Evolutionary conservation across 2,888 invertebrate species (phyloP).

Genomic region (Mythimna ferrago): DNA sequence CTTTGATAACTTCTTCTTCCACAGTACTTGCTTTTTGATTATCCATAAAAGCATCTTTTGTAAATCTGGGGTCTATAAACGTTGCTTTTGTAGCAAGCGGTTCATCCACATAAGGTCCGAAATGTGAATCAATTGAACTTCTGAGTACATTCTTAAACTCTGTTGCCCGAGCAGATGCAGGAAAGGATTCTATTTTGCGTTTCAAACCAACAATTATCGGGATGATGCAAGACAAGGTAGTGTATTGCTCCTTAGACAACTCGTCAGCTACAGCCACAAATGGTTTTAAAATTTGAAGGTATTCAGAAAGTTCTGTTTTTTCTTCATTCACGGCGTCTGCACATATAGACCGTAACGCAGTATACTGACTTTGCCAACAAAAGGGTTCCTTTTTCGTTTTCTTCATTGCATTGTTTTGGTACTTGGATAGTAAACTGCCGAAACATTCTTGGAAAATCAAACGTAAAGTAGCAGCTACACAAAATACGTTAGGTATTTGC

Average conservation of each 20-base stretch:
- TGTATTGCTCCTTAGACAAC: not conserved
- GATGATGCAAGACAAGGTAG: constrained; percentile 9
- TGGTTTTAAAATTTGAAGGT: not conserved
- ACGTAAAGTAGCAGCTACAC: constrained; percentile 6
- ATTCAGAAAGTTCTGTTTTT: not conserved
- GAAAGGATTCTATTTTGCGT: not conserved
- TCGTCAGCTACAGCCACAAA: not conserved
- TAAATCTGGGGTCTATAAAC: constrained; percentile 26
- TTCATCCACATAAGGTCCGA: not conserved
- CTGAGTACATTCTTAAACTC: not conserved
- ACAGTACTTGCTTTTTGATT: not conserved
- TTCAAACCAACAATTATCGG: not conserved
- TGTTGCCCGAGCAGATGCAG: not conserved
- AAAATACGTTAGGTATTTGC: constrained; percentile 9
- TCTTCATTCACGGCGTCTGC: not conserved
- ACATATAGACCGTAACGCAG: not conserved
- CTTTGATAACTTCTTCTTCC: constrained; percentile 2
- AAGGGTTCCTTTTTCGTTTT: constrained; percentile 4
- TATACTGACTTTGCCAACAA: constrained; percentile 15
- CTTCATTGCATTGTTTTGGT: not conserved
- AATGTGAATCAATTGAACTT: not conserved
- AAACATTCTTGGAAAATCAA: constrained; percentile 1
- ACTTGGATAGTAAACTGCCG: not conserved
- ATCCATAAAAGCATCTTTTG: not conserved
- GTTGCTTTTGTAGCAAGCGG: constrained; percentile 8